Conservation (phyloP, 2,888 invertebrate genomes). For the Drepanosiphum platanoidis region DNA sequence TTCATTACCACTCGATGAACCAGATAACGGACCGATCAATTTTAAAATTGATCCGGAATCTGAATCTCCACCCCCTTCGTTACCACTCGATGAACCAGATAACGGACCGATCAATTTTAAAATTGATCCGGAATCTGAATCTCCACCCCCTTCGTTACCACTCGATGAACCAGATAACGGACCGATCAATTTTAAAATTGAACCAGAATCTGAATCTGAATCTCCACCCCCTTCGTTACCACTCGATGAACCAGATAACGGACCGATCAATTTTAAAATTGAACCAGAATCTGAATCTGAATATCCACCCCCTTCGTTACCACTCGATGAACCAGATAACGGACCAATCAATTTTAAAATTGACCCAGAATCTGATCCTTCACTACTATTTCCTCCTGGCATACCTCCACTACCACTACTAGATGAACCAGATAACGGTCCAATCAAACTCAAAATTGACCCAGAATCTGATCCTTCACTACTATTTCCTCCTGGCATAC, state of each 20-base stretch:
- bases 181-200: constrained; percentile 57
- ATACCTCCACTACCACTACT: constrained; percentile 52
- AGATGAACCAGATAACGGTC: background rate
- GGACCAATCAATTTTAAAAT: constrained; percentile 60
- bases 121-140: constrained; percentile 23
- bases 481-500: constrained; percentile 5
- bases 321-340: background rate
- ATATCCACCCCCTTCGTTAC: no score
- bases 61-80: background rate
- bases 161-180: constrained; percentile 26
- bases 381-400: background rate
- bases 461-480: background rate
- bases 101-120: background rate
- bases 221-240: constrained; percentile 18
- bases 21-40: constrained; percentile 44
- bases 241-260: constrained; percentile 15
- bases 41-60: constrained; percentile 58
- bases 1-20: background rate
- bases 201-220: constrained; percentile 58
- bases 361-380: constrained; percentile 15
- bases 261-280: constrained; percentile 58
- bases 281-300: constrained; percentile 13
- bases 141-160: background rate
- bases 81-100: background rate
- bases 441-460: constrained; percentile 55